phyloP scores from a whole-genome alignment of 2,888 invertebrate genomes.

The Tiliacea citrago region DNA sequence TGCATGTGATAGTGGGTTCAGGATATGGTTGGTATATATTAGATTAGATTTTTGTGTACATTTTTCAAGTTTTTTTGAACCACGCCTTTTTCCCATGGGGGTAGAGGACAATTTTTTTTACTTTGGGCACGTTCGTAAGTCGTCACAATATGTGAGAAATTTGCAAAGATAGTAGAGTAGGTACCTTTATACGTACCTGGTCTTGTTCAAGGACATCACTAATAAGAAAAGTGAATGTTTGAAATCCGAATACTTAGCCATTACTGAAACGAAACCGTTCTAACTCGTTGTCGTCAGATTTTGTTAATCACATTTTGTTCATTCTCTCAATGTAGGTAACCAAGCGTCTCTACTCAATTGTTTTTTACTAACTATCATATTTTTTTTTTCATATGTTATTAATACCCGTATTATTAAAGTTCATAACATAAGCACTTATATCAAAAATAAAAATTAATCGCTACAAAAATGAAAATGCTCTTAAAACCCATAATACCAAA shows the following conservation, averaged over 20 bases:
- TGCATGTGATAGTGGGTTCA: conserved; percentile 53
- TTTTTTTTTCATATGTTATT: too few relatives aligned
- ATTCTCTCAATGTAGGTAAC: too few relatives aligned
- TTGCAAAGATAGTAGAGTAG: not conserved
- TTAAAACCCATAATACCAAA: conserved; percentile 17
- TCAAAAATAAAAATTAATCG: too few relatives aligned
- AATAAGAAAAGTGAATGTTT: not conserved
- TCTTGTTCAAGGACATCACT: not conserved
- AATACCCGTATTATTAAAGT: too few relatives aligned
- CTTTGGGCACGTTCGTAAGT: not conserved
- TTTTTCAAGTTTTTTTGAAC: not conserved
- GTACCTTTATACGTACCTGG: not conserved
- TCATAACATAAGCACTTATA: too few relatives aligned
- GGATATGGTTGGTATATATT: conserved; percentile 41
- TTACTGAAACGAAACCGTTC: too few relatives aligned
- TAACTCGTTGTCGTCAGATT: too few relatives aligned
- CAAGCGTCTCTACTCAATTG: too few relatives aligned
- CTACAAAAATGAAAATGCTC: conserved; percentile 10
- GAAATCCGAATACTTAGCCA: not conserved
- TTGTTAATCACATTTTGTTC: too few relatives aligned
- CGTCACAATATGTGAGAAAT: not conserved
- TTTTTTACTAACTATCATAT: too few relatives aligned
- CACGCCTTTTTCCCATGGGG: not conserved
- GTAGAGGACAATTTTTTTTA: not conserved
- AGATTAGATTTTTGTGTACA: conserved; percentile 7